Conservation (phyloP, 2,888 invertebrate species). For the Rapana venosa region DNA sequence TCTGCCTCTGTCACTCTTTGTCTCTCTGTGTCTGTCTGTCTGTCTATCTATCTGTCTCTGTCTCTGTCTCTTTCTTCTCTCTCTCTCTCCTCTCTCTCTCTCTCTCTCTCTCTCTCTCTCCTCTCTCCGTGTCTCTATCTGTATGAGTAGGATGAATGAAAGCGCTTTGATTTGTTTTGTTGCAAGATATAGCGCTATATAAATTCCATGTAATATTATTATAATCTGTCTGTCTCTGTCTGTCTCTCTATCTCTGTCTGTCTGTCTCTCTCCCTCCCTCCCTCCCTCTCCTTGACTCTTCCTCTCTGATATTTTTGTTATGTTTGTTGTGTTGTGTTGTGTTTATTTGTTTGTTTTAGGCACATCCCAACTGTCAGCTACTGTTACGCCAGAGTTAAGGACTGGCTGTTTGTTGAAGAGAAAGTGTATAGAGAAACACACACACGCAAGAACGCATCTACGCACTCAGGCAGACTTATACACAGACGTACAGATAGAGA, state of each 20-base stretch:
- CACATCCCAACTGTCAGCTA: too few relatives aligned
- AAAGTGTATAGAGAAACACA: neutral
- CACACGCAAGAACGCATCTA: neutral
- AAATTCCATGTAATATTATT: too few relatives aligned
- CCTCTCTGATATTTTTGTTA: neutral
- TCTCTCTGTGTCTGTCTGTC: neutral
- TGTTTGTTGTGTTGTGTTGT: neutral
- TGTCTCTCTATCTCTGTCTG: slow-evolving; percentile 1
- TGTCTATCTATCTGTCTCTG: neutral
- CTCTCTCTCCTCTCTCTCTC: neutral
- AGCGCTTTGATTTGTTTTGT: too few relatives aligned
- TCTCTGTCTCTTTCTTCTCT: neutral
- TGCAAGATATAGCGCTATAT: too few relatives aligned
- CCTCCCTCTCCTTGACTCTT: neutral
- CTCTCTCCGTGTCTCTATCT: neutral
- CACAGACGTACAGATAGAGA: too few relatives aligned
- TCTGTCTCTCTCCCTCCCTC: neutral
- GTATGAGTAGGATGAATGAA: too few relatives aligned
- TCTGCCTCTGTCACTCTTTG: too few relatives aligned
- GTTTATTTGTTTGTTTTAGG: neutral
- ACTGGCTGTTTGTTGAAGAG: neutral
- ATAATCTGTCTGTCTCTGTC: too few relatives aligned
- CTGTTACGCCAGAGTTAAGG: too few relatives aligned
- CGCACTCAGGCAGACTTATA: too few relatives aligned
- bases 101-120: neutral